Evolutionary conservation across 2,888 invertebrate species (phyloP).

Genomic region (Agriotes lineatus): DNA sequence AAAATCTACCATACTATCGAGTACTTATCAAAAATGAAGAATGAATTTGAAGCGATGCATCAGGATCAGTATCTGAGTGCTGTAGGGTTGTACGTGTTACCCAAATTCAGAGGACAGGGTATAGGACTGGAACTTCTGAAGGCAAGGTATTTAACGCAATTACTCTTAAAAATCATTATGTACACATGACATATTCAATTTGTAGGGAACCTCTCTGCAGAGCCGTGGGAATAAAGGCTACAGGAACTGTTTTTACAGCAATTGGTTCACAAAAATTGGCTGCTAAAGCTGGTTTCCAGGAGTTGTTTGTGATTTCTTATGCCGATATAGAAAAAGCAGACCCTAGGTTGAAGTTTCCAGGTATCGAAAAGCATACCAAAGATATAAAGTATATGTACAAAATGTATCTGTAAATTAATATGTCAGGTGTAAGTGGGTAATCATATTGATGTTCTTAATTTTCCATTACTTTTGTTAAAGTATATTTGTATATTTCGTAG

Average conservation of each 20-base stretch:
- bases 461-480: no score
- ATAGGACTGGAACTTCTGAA: constrained; percentile 50
- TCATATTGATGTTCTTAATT: no score
- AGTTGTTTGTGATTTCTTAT: constrained; percentile 65
- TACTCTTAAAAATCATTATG: no score
- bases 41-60: constrained; percentile 49
- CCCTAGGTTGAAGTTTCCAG: constrained; percentile 41
- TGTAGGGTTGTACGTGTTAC: constrained; percentile 58
- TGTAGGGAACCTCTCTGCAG: constrained; percentile 68
- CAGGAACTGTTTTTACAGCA: constrained; percentile 70
- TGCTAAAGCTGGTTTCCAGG: constrained; percentile 67
- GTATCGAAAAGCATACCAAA: constrained; percentile 10
- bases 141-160: constrained; percentile 47
- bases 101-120: constrained; percentile 58
- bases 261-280: constrained; percentile 69
- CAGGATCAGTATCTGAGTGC: constrained; percentile 57
- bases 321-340: constrained; percentile 64
- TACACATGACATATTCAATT: not conserved
- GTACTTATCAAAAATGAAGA: constrained; percentile 42
- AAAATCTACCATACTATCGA: constrained; percentile 27
- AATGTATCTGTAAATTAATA: constrained; percentile 18
- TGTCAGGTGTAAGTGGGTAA: no score
- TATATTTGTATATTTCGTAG: no score
- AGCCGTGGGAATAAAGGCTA: constrained; percentile 66
- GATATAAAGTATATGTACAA: constrained; percentile 19